Percentiles rank a stretch among this genome's conserved stretches.
Evolutionary conservation across 2,888 invertebrate genomes (phyloP).

Genomic region (Chromoteleia sp.): DNA sequence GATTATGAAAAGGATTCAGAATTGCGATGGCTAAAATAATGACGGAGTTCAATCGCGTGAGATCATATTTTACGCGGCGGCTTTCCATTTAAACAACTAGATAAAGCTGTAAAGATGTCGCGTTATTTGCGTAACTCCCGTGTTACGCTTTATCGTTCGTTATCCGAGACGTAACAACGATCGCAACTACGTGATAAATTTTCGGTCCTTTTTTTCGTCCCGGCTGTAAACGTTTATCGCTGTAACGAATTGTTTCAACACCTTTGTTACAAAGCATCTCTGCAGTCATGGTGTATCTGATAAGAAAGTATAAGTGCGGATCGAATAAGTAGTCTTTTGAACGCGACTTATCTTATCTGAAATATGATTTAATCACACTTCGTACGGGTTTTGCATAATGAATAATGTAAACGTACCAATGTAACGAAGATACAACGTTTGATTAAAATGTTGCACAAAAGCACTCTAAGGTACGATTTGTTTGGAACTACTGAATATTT

Average conservation of each 20-base stretch:
- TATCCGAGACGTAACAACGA: constrained; percentile 1
- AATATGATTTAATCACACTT: constrained; percentile 55
- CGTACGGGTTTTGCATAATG: constrained; percentile 44
- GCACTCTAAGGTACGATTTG: constrained; percentile 17
- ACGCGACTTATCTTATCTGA: constrained; percentile 56
- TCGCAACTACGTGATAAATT: constrained; percentile 16
- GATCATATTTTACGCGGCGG: constrained; percentile 11
- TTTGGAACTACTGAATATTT: constrained; percentile 13
- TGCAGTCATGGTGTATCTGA: constrained; percentile 32
- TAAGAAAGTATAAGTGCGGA: constrained; percentile 28
- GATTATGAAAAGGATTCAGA: constrained; percentile 27
- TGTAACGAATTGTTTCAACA: constrained; percentile 49
- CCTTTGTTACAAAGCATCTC: constrained; percentile 30
- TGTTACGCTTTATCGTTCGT: constrained; percentile 26
- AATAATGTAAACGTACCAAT: constrained; percentile 33
- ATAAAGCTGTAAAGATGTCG: constrained; percentile 21
- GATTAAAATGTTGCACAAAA: constrained; percentile 28
- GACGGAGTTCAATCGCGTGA: constrained; percentile 11
- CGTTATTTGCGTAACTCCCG: constrained; percentile 24
- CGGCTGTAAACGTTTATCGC: constrained; percentile 46
- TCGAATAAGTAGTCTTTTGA: constrained; percentile 52
- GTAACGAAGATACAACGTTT: constrained; percentile 37
- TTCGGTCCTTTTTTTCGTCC: constrained; percentile 18
- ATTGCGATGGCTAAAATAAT: constrained; percentile 1
- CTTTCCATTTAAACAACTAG: constrained; percentile 21